Evolutionary conservation across 1,140 invertebrate genomes (phyloP).

Genomic region (Eubasilissa regina): DNA sequence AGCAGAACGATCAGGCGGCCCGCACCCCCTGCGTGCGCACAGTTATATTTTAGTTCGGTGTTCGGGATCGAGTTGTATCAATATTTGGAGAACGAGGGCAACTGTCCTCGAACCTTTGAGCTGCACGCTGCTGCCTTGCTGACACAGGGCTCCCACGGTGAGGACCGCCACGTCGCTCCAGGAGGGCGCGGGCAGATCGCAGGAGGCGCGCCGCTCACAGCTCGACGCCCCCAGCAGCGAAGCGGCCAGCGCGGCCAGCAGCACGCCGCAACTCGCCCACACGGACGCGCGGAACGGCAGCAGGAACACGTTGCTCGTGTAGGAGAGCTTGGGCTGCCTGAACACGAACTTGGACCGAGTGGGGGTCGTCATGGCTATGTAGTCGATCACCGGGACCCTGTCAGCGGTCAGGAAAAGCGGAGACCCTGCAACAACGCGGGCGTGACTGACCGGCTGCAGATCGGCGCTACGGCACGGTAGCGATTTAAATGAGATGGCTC

Average conservation of each 20-base stretch:
- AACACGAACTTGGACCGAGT: conserved; percentile 78
- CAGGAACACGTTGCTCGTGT: conserved; percentile 76
- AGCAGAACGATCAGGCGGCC: conserved; percentile 66
- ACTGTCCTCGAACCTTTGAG: too few species aligned
- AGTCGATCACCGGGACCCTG: conserved; percentile 74
- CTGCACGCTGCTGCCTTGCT: too few species aligned
- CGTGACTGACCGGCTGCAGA: too few species aligned
- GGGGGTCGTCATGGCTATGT: conserved; percentile 75
- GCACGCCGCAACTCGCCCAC: conserved; percentile 72
- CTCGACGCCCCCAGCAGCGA: conserved; percentile 66
- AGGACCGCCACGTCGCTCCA: conserved; percentile 65
- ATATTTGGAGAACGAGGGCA: too few species aligned
- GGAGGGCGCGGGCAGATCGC: conserved; percentile 57
- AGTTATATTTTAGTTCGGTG: too few species aligned
- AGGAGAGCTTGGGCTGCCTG: conserved; percentile 78
- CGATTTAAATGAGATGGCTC: too few species aligned
- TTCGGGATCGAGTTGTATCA: too few species aligned
- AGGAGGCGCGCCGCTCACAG: neutral
- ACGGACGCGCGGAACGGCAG: conserved; percentile 75
- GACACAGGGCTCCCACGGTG: conserved; percentile 63
- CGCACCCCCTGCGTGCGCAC: conserved; percentile 59
- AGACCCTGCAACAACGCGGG: conserved; percentile 66
- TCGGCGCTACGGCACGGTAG: too few species aligned
- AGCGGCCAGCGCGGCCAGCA: conserved; percentile 69
- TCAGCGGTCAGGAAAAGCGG: conserved; percentile 75